phyloP scores from a whole-genome alignment of 1,140 invertebrate genomes.

The Octopus sinensis region DNA sequence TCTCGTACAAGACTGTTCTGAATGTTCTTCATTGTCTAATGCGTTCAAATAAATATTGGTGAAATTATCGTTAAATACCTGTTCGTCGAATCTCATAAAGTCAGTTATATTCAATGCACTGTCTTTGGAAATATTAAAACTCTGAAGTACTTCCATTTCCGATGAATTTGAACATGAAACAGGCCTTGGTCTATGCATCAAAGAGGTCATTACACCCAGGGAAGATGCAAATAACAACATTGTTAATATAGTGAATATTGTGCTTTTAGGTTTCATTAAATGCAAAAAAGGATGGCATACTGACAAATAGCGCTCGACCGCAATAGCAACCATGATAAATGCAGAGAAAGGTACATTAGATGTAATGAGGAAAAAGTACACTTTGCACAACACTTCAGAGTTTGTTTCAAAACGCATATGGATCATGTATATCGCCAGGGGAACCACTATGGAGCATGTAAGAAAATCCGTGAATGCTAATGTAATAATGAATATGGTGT shows the following conservation, averaged over 20 bases:
- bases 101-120: too few relatives aligned
- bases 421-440: slow-evolving; percentile 38
- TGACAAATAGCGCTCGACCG: slow-evolving; percentile 48
- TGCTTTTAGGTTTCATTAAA: slow-evolving; percentile 35
- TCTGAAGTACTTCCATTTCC: too few relatives aligned
- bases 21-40: too few relatives aligned
- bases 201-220: slow-evolving; percentile 40
- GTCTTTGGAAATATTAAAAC: too few relatives aligned
- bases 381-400: slow-evolving; percentile 40
- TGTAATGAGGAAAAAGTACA: slow-evolving; percentile 43
- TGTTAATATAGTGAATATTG: slow-evolving; percentile 34
- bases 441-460: slow-evolving; percentile 40
- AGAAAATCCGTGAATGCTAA: slow-evolving; percentile 41
- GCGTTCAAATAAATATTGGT: too few relatives aligned
- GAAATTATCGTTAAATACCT: too few relatives aligned
- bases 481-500: slow-evolving; percentile 44
- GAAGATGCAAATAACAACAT: slow-evolving; percentile 32
- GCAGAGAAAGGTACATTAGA: slow-evolving; percentile 44
- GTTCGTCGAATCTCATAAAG: too few relatives aligned
- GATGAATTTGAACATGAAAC: too few relatives aligned
- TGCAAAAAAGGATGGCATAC: slow-evolving; percentile 46
- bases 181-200: background rate
- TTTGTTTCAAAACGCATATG: slow-evolving; percentile 25
- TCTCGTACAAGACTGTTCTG: too few relatives aligned
- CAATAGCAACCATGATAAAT: slow-evolving; percentile 48